phyloP scores from a whole-genome alignment of 1,140 invertebrate genomes.

The Platorchestia sp. region DNA sequence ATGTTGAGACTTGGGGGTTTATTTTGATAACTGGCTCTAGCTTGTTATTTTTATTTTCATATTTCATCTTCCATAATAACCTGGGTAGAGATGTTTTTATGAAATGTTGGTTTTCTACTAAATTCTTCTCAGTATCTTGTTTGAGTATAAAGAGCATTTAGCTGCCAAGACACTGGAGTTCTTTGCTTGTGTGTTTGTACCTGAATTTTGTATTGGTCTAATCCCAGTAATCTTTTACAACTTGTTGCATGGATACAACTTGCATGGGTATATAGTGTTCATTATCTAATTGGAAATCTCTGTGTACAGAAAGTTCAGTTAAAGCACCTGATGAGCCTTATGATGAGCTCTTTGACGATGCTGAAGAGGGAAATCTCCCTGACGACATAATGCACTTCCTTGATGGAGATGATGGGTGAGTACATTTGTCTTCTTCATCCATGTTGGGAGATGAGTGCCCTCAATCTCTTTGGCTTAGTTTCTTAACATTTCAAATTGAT shows the following conservation, averaged over 20 bases:
- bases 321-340: background rate
- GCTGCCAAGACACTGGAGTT: too few relatives aligned
- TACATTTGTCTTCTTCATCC: background rate
- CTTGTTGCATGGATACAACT: too few relatives aligned
- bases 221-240: background rate
- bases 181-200: too few relatives aligned
- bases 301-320: background rate
- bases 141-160: too few relatives aligned
- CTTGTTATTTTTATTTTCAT: too few relatives aligned
- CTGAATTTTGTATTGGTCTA: background rate
- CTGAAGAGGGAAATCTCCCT: background rate
- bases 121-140: too few relatives aligned
- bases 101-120: too few relatives aligned
- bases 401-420: slow-evolving; percentile 14
- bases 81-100: too few relatives aligned
- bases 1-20: too few relatives aligned
- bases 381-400: slow-evolving; percentile 12
- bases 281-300: background rate
- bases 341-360: slow-evolving; percentile 28
- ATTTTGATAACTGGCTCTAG: too few relatives aligned
- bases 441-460: background rate
- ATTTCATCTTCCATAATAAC: too few relatives aligned
- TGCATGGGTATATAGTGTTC: background rate
- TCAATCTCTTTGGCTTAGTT: background rate
- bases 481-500: background rate